phyloP scores from a whole-genome alignment of 2,113 vertebrate species.

The Pteronura brasiliensis region DNA sequence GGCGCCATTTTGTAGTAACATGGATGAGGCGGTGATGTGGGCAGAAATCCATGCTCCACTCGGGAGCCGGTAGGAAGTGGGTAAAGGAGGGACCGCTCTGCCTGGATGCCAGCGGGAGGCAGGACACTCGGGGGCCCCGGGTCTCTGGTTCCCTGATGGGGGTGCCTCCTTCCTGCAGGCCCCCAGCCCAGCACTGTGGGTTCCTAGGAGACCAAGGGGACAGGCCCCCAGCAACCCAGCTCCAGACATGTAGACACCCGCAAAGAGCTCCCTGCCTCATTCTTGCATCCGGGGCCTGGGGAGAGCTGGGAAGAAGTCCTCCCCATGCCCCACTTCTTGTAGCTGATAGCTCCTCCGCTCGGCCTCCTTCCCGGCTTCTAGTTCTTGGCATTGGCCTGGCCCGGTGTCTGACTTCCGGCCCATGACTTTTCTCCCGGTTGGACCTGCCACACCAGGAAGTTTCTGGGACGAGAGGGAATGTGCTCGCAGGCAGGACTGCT shows the following conservation, averaged over 20 bases:
- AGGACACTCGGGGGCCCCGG: neutral
- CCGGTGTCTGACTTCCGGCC: neutral
- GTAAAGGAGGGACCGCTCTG: neutral
- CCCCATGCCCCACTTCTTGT: neutral
- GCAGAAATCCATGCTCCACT: neutral
- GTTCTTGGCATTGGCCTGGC: neutral
- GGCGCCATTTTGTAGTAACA: neutral
- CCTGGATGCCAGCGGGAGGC: neutral
- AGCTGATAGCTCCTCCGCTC: neutral
- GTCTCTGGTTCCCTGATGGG: neutral
- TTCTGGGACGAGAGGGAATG: neutral
- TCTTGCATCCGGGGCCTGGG: neutral
- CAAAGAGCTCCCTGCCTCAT: neutral
- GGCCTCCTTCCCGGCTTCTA: neutral
- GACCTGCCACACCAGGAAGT: neutral
- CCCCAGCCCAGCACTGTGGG: neutral
- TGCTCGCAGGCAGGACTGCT: neutral
- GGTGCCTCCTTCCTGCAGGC: neutral
- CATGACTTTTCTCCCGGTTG: neutral
- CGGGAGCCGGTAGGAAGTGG: neutral
- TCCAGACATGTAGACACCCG: rapidly evolving
- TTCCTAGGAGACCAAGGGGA: neutral
- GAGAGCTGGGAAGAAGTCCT: neutral
- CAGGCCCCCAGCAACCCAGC: neutral
- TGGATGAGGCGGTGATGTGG: neutral